A percentile compares a stretch with the other conserved stretches of the same genome.
Conservation (phyloP, 2,888 invertebrate species). For the Ctena decussata region DNA sequence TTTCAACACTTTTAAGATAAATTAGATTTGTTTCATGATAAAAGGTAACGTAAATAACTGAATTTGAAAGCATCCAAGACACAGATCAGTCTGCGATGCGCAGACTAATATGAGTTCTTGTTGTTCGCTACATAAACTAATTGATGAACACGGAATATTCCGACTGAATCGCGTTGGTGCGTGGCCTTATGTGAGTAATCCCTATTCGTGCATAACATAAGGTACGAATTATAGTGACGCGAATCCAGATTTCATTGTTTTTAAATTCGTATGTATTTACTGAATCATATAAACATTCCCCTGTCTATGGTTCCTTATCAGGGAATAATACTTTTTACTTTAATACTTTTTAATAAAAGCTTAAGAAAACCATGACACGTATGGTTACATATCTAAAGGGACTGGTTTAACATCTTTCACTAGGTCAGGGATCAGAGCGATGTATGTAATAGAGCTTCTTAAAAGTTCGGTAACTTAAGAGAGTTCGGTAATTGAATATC, state of each 20-base stretch:
- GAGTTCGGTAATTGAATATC: not conserved
- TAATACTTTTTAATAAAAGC: not conserved
- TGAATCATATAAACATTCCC: not conserved
- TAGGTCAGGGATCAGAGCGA: not conserved
- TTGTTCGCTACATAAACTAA: no score
- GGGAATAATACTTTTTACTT: not conserved
- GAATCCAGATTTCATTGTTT: no score
- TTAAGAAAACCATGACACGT: not conserved
- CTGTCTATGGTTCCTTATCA: not conserved
- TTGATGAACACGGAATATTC: no score
- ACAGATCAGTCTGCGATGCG: no score
- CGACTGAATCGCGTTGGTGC: no score
- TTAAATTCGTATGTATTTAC: no score
- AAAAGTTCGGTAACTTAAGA: not conserved
- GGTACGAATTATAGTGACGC: no score
- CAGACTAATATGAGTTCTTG: no score
- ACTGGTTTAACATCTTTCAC: not conserved
- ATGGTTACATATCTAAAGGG: not conserved
- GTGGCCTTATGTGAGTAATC: no score
- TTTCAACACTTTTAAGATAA: constrained; percentile 1
- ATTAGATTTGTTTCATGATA: not conserved
- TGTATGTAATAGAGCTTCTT: not conserved
- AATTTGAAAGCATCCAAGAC: no score
- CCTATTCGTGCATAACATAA: no score
- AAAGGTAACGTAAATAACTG: no score